Evolutionary conservation across 1,140 invertebrate species (phyloP).

Genomic region (Eciton burchellii): DNA sequence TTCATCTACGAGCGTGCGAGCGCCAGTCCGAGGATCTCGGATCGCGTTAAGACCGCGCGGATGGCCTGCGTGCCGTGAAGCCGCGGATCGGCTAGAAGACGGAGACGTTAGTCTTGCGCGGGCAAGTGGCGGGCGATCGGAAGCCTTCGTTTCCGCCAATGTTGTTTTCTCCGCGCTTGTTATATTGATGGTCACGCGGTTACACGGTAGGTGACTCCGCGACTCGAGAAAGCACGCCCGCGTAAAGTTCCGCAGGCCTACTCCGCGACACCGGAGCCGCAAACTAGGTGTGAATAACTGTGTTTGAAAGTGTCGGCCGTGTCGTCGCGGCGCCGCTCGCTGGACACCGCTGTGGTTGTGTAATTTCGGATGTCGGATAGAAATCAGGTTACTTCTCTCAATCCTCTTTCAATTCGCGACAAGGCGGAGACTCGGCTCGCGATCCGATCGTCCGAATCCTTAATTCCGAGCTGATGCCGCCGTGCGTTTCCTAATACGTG

Average conservation of each 20-base stretch:
- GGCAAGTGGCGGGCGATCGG: too few species aligned
- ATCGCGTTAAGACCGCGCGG: too few species aligned
- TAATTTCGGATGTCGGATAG: conserved; percentile 65
- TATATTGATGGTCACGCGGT: conserved; percentile 50
- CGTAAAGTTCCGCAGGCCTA: conserved; percentile 43
- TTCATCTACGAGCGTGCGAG: neutral
- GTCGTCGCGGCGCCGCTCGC: conserved; percentile 23
- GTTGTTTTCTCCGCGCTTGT: conserved; percentile 23
- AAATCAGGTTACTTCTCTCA: conserved; percentile 60
- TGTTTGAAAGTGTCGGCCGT: conserved; percentile 60
- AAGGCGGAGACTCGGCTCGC: conserved; percentile 4
- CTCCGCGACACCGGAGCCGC: conserved; percentile 14
- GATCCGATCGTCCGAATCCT: neutral
- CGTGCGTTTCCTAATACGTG: neutral
- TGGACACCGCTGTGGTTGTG: conserved; percentile 52
- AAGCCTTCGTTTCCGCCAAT: neutral
- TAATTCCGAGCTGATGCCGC: neutral
- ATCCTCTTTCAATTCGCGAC: conserved; percentile 28
- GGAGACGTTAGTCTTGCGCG: too few species aligned
- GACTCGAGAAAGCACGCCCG: conserved; percentile 27
- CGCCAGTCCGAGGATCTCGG: too few species aligned
- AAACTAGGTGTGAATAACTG: conserved; percentile 63
- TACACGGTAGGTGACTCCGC: conserved; percentile 32
- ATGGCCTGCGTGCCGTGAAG: too few species aligned
- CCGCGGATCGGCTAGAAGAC: too few species aligned